Conservation (phyloP, 1,140 invertebrate genomes). For the Andricus grossulariae region DNA sequence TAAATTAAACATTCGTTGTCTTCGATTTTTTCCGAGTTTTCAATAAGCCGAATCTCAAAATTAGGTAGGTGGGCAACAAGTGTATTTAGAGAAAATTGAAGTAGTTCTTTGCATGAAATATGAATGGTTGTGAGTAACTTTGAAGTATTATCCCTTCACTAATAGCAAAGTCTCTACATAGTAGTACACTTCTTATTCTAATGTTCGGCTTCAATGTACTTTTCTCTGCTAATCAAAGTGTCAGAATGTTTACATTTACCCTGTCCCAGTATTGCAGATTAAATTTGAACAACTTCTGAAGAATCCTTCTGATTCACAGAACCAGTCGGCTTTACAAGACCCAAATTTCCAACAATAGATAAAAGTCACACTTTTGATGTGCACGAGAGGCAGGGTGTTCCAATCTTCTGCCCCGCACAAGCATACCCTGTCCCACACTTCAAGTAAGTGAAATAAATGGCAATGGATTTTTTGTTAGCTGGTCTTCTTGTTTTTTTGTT, state of each 20-base stretch:
- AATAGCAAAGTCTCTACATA: no score
- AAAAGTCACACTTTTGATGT: conserved; percentile 73
- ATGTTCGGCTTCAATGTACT: no score
- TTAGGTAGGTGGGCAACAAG: no score
- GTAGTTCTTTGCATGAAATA: no score
- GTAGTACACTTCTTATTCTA: no score
- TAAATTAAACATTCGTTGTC: conserved; percentile 60
- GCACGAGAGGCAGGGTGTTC: conserved; percentile 58
- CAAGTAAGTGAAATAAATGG: conserved; percentile 73
- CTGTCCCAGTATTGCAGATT: conserved; percentile 37
- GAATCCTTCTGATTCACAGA: conserved; percentile 69
- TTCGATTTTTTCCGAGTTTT: not conserved
- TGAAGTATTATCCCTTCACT: not conserved
- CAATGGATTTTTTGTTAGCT: not conserved
- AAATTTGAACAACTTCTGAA: conserved; percentile 16
- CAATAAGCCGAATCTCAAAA: not conserved
- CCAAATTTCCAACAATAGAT: conserved; percentile 75
- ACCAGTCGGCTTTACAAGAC: conserved; percentile 77
- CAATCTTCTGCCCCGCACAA: conserved; percentile 76
- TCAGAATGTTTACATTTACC: not conserved
- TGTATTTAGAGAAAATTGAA: no score
- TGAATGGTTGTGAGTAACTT: no score
- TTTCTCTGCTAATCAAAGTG: not conserved
- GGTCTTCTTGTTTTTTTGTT: conserved; percentile 9
- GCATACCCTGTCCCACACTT: conserved; percentile 80